These are phyloP conservation scores for Bombyx huttoni DNA, from an alignment of 2,888 invertebrate species.

Conservation along the genomic window DNA sequence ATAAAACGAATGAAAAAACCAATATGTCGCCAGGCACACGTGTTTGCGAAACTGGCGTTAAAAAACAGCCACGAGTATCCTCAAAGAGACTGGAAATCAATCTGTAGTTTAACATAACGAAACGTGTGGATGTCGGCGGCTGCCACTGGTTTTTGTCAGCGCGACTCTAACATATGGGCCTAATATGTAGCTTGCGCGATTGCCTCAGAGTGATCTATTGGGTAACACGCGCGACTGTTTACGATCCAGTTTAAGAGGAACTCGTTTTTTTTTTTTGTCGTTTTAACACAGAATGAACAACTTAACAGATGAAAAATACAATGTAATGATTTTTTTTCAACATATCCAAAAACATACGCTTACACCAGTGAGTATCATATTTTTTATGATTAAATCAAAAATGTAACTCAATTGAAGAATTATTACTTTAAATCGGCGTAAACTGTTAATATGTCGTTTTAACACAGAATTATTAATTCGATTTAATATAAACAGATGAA, in stretches of 20 bases:
- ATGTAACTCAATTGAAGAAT: no score
- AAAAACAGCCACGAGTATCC: conserved; percentile 32
- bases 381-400: no score
- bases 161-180: conserved; percentile 34
- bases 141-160: conserved; percentile 36
- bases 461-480: no score
- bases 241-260: conserved; percentile 11
- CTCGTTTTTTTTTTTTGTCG: background rate
- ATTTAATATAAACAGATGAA: no score
- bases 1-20: conserved; percentile 54
- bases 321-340: no score
- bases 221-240: conserved; percentile 21
- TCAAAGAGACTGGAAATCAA: conserved; percentile 48
- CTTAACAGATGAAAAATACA: no score
- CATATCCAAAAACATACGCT: no score
- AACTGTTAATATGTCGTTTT: background rate
- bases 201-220: conserved; percentile 31
- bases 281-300: background rate
- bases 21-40: conserved; percentile 47
- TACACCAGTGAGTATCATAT: no score
- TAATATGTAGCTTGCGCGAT: conserved; percentile 45
- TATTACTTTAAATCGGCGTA: no score
- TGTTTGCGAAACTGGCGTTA: conserved; percentile 48
- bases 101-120: conserved; percentile 50
- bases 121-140: conserved; percentile 15